Evolutionary conservation across 2,113 vertebrate species (phyloP).

Genomic region (Chlamydotis undulata): DNA sequence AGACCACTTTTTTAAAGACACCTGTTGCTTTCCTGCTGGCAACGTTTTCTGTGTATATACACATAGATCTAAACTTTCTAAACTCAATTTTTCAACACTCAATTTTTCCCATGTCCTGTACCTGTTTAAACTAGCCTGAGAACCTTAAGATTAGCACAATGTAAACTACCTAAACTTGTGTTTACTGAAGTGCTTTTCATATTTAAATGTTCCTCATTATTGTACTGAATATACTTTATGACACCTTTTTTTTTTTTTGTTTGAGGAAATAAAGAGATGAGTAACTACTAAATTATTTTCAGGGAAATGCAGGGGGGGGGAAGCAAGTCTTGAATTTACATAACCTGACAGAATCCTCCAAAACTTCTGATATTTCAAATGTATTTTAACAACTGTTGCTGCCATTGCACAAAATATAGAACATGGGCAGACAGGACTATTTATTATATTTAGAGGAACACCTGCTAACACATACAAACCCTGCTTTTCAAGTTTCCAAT

Average conservation of each 20-base stretch:
- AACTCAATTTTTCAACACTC: neutral
- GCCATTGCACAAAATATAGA: neutral
- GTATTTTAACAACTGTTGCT: neutral
- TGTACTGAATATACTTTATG: neutral
- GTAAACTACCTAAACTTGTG: neutral
- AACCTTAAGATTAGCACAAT: neutral
- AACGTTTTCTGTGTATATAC: neutral
- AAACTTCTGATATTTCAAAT: neutral
- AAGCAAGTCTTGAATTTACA: neutral
- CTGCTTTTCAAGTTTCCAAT: neutral
- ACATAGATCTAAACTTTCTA: neutral
- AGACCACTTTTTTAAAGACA: neutral
- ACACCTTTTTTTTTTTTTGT: neutral
- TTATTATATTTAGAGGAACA: neutral
- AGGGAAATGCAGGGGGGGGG: neutral
- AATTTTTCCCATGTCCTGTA: fast-evolving
- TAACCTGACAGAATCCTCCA: neutral
- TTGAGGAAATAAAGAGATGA: neutral
- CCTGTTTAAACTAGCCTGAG: neutral
- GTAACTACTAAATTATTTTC: neutral
- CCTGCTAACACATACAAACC: neutral
- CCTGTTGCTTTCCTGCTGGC: neutral
- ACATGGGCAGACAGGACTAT: neutral
- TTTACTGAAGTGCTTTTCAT: neutral
- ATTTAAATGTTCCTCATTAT: neutral